Conservation (phyloP, 2,888 invertebrate species). For the Heliconius hortense region DNA sequence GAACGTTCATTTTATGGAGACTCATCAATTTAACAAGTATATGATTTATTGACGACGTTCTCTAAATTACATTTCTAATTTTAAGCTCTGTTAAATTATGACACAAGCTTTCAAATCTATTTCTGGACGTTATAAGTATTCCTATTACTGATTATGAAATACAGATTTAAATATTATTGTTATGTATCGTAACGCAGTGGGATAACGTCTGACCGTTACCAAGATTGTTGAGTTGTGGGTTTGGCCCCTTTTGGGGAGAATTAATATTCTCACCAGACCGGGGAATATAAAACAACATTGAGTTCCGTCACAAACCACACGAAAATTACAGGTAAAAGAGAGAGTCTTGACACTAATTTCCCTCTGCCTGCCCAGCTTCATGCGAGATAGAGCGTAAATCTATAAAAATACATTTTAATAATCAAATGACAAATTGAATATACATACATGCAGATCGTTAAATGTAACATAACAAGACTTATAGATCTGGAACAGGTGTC, state of each 20-base stretch:
- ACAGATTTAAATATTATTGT: not conserved
- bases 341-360: not conserved
- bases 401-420: not conserved
- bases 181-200: not conserved
- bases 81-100: not conserved
- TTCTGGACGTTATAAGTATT: not conserved
- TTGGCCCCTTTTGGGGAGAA: no score
- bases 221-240: no score
- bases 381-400: not conserved
- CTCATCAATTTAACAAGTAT: slow-evolving; percentile 4
- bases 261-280: no score
- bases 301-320: not conserved
- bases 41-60: slow-evolving; percentile 10
- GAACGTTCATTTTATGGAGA: slow-evolving; percentile 11
- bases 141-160: not conserved
- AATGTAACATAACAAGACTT: slow-evolving; percentile 6
- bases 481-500: slow-evolving; percentile 17
- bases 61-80: not conserved
- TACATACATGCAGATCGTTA: not conserved
- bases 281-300: not conserved
- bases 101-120: not conserved
- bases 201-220: not conserved
- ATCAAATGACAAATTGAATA: not conserved
- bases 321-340: not conserved
- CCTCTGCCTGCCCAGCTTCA: not conserved